Base-by-base conservation (phyloP, 2,888 invertebrate species). In the Myopa testacea region DNA sequence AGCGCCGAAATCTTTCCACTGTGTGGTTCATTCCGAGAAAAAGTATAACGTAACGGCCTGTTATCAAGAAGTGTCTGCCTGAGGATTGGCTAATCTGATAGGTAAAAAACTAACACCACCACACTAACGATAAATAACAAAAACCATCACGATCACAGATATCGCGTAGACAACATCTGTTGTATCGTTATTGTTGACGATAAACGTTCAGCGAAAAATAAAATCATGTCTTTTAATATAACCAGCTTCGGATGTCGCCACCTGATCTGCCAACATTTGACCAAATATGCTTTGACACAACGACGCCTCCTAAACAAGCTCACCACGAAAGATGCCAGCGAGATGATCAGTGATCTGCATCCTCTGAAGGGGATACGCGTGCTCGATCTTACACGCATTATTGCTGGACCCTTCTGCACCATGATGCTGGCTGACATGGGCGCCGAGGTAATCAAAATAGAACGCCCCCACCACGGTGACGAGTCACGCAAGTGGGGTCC, bases 401-500 rank as follows among this genome's bases (percentile, higher is more conserved):
- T 98, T 4, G 98, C 98, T 34, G 98, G 98, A 0, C 98, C 98
- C 0, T 96, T 94, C 86, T 98, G 98, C 87, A 95, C 98, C 0
- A 97, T 98, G 98, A 92, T 96, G 76, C 90, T 99, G 37, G 95
- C 95, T 2, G 98, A 98, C 90, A 90, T 98, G 79, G 98, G 98
- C 0, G 98, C 98, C 0, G 96, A 97, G 86, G 92, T 98, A 0
- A 93, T 97, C 70, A 98, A 98, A 92, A 93, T 99, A 60, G 98
- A 99, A 88, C 93, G 93, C 82, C 95, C 97, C 0, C 93, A 91
- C 0, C 96, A 96, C 0, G 96, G 96, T 0, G 98, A 98, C 88
- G 98, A 98, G 84, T 93, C 96, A 0, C 91, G 98, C 72, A 93
- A 93, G 80, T 99, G 98, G 98, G 97, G 97, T 0, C 98, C 98